Evolutionary conservation across 2,797 vertebrate genomes (phyloP).

Genomic region (Hirundo rustica): DNA sequence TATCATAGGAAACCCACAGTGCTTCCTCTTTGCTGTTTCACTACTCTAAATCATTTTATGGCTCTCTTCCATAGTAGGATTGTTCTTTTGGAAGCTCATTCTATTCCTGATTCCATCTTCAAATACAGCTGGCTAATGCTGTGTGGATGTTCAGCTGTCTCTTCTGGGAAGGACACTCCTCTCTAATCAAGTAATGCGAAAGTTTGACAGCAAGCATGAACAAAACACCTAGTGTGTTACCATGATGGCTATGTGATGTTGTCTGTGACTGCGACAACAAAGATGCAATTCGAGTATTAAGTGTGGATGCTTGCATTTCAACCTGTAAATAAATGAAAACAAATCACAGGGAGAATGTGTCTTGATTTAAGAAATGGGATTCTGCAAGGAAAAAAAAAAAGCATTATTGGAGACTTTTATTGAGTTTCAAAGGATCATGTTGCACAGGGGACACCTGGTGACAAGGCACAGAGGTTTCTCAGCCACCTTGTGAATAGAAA

Average conservation of each 20-base stretch:
- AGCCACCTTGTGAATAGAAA: not conserved
- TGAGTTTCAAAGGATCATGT: not conserved
- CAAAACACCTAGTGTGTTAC: constrained; percentile 9
- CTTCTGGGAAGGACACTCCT: constrained; percentile 2
- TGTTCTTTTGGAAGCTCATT: constrained; percentile 42
- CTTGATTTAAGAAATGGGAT: not conserved
- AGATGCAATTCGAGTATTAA: constrained; percentile 12
- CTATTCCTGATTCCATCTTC: constrained; percentile 52
- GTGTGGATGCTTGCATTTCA: constrained; percentile 41
- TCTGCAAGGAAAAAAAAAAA: not conserved
- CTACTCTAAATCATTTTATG: constrained; percentile 49
- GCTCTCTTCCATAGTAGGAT: constrained; percentile 12
- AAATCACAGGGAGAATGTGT: not conserved
- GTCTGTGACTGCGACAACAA: constrained; percentile 28
- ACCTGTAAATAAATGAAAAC: constrained; percentile 57
- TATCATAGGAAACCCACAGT: constrained; percentile 6
- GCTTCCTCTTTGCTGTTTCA: constrained; percentile 25
- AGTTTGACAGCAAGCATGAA: constrained; percentile 8
- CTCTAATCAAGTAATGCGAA: not conserved
- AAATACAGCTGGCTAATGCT: constrained; percentile 52
- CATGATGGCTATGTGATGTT: not conserved
- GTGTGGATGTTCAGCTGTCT: constrained; percentile 36
- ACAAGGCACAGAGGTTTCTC: not conserved
- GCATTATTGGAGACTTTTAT: not conserved
- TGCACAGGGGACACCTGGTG: not conserved